A percentile compares a stretch with the other conserved stretches of the same genome.
Evolutionary conservation across 2,113 vertebrate species (phyloP).

Genomic region (Arizona elegans): DNA sequence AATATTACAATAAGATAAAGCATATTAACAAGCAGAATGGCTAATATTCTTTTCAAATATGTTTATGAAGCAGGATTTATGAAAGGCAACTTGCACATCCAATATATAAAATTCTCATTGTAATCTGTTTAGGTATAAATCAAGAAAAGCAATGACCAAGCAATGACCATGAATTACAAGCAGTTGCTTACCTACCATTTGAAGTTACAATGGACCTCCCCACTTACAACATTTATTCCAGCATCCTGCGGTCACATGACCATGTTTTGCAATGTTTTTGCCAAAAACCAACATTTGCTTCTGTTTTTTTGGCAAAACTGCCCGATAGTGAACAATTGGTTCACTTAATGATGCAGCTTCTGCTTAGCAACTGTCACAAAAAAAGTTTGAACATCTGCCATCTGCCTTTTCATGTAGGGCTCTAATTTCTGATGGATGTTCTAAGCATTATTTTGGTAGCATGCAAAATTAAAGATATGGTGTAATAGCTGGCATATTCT

Average conservation of each 20-base stretch:
- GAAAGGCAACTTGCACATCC: background rate
- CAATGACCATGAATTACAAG: background rate
- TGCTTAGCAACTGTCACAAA: background rate
- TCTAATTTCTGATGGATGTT: background rate
- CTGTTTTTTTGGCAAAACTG: background rate
- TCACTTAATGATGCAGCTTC: background rate
- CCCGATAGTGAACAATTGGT: background rate
- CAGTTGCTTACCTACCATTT: background rate
- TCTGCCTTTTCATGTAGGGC: background rate
- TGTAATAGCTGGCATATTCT: background rate
- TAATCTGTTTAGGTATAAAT: background rate
- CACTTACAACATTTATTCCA: background rate
- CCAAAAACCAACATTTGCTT: background rate
- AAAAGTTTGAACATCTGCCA: background rate
- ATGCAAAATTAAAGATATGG: background rate
- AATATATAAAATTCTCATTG: background rate
- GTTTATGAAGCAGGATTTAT: background rate
- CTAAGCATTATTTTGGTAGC: background rate
- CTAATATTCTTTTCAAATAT: background rate
- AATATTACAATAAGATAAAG: background rate
- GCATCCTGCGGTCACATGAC: background rate
- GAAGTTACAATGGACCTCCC: background rate
- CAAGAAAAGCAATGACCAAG: background rate
- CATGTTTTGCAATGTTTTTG: background rate
- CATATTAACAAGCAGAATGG: background rate